Evolutionary conservation across 2,113 vertebrate species (phyloP).

Genomic region (Pontoporia blainvillei): DNA sequence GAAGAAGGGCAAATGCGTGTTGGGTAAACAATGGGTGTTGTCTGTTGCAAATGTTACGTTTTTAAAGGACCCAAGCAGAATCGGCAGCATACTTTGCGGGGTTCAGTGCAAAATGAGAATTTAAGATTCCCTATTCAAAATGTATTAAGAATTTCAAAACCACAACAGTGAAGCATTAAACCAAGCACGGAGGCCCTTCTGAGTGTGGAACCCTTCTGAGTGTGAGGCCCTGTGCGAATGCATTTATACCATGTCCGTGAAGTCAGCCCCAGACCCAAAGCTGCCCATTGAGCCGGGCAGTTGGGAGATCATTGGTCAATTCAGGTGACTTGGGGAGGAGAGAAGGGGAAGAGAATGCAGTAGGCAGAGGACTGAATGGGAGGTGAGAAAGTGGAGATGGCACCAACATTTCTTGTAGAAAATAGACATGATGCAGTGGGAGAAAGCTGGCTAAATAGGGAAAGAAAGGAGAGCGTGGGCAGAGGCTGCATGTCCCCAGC

Average conservation of each 20-base stretch:
- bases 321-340: not conserved
- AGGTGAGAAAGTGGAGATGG: not conserved
- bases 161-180: not conserved
- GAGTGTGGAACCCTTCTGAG: not conserved
- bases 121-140: not conserved
- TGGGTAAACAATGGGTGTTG: not conserved
- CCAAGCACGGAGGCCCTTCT: accelerated
- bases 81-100: not conserved
- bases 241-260: accelerated
- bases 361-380: not conserved
- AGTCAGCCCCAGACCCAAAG: not conserved
- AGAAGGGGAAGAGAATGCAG: not conserved
- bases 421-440: not conserved
- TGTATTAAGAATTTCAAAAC: not conserved
- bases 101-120: not conserved
- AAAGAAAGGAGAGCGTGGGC: not conserved
- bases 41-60: not conserved
- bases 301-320: not conserved
- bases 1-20: not conserved
- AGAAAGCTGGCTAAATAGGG: not conserved
- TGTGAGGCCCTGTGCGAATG: accelerated
- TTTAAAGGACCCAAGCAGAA: not conserved
- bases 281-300: not conserved
- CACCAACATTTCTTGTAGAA: not conserved
- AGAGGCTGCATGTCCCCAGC: not conserved